phyloP scores from a whole-genome alignment of 2,888 invertebrate species.

The Suillia variegata region DNA sequence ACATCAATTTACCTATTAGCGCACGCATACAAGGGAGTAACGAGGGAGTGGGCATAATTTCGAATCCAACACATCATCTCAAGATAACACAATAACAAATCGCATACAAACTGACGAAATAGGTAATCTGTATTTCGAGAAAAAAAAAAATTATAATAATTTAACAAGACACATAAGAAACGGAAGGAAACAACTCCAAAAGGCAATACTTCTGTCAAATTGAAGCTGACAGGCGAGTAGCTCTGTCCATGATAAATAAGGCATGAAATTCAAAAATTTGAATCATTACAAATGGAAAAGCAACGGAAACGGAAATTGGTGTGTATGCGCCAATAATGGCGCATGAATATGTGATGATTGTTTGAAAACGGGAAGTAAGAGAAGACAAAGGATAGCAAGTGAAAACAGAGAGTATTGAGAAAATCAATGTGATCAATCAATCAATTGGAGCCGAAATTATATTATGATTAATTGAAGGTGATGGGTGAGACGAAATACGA shows the following conservation, averaged over 20 bases:
- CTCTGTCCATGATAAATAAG: background rate
- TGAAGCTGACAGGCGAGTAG: conserved; percentile 39
- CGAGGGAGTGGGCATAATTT: too few species aligned
- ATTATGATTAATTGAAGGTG: conserved; percentile 38
- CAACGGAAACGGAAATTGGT: conserved; percentile 27
- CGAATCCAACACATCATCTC: conserved; percentile 21
- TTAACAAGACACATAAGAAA: background rate
- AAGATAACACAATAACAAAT: conserved; percentile 6
- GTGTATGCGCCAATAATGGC: conserved; percentile 31
- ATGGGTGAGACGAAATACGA: background rate
- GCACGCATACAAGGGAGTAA: conserved; percentile 26
- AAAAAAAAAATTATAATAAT: background rate
- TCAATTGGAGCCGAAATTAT: conserved; percentile 43
- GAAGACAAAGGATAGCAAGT: background rate
- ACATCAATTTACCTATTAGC: conserved; percentile 31
- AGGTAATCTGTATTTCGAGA: conserved; percentile 15
- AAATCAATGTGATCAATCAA: conserved; percentile 50
- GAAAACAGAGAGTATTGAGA: conserved; percentile 1
- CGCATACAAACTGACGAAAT: background rate
- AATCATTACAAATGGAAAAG: background rate
- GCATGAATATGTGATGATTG: conserved; percentile 49
- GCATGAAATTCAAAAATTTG: background rate
- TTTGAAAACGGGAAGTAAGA: too few species aligned
- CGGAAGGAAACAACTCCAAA: conserved; percentile 19
- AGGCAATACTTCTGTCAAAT: conserved; percentile 40